Evolutionary conservation across 2,113 vertebrate species (phyloP), one percentile per base, ranked within the genome.

Genomic region (Pampusana beccarii): DNA sequence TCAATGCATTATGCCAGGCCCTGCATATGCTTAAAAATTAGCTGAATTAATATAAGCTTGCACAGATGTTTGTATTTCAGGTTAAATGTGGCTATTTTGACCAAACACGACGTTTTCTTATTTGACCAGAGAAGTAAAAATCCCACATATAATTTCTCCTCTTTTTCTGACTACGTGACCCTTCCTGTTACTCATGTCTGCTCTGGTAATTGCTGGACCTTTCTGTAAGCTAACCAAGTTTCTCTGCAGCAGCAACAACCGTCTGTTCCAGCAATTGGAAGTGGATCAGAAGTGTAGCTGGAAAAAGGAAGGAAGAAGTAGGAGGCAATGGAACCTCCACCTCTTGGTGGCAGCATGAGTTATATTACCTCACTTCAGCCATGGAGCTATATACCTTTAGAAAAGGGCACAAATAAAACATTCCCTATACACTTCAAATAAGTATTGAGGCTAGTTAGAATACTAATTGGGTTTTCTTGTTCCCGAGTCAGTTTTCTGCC

Each of bases 301-400:
- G 36, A 67, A 40, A 75, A 77, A 87, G 9, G 20, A 48, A 79
- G 34, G 11, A 67, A 60, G 34, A 67, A 60, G 34, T 1, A 57
- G 31, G 40, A 69, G 21, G 36, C n/a, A 54, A n/a, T 12, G 16
- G 36, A 80, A 86, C 18, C 72, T 64, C 51, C 33, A 81, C 94
- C 91, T 92, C 91, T 56, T 89, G 80, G 77, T 84, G 73, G 91
- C 91, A 95, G 86, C 61, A 93, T 16, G 42, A 90, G 25, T 77
- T 88, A 54, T 0, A 46, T 11, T 33, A 78, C 70, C 31, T 51
- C 31, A 36, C 16, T 61, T 66, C 1, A 10, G 38, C 60, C 34
- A 48, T 5, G 10, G 19, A 77, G 51, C 23, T n/a, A 21, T 3
- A 54, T 28, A 80, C 13, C 28, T 83, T 80, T 5, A 81, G 20